Percentiles rank a stretch among this genome's conserved stretches.
These are phyloP conservation scores for Fragum fragum DNA, from an alignment of 2,888 invertebrate species.

Conservation along the genomic window DNA sequence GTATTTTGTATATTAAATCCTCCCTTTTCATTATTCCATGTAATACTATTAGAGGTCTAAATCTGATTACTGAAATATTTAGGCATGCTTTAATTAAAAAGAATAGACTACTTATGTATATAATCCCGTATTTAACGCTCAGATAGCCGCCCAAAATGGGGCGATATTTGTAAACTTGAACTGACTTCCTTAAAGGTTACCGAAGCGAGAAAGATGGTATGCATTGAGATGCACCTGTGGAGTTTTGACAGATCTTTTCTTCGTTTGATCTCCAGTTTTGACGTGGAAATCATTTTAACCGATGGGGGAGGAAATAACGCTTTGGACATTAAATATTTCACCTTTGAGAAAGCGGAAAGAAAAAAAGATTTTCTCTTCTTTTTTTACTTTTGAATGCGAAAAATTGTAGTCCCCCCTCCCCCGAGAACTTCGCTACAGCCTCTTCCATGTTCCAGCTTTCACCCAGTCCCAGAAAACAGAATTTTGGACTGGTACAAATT, in stretches of 20 bases:
- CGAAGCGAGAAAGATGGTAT: not conserved
- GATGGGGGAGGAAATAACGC: not conserved
- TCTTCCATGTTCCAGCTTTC: too few relatives aligned
- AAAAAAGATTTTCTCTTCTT: too few relatives aligned
- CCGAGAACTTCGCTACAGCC: too few relatives aligned
- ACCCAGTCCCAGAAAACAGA: too few relatives aligned
- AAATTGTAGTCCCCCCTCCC: too few relatives aligned
- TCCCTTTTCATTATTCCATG: conserved; percentile 52
- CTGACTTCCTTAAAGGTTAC: conserved; percentile 6
- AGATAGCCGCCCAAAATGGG: conserved; percentile 27
- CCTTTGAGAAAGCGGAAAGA: too few relatives aligned
- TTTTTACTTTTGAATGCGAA: too few relatives aligned
- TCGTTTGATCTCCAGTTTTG: not conserved
- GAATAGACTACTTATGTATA: conserved; percentile 56
- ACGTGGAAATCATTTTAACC: not conserved
- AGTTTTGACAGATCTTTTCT: not conserved
- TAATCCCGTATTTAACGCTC: conserved; percentile 62
- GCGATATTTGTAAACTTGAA: conserved; percentile 15
- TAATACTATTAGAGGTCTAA: conserved; percentile 63
- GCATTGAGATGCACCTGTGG: not conserved
- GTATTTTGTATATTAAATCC: conserved; percentile 47
- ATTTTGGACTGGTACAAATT: too few relatives aligned
- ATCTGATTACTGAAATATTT: conserved; percentile 61
- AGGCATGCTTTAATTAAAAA: conserved; percentile 65
- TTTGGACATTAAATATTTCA: too few relatives aligned